Evolutionary conservation across 2,113 vertebrate species (phyloP), one percentile per base, ranked within the genome.

Genomic region (Gadus chalcogrammus): DNA sequence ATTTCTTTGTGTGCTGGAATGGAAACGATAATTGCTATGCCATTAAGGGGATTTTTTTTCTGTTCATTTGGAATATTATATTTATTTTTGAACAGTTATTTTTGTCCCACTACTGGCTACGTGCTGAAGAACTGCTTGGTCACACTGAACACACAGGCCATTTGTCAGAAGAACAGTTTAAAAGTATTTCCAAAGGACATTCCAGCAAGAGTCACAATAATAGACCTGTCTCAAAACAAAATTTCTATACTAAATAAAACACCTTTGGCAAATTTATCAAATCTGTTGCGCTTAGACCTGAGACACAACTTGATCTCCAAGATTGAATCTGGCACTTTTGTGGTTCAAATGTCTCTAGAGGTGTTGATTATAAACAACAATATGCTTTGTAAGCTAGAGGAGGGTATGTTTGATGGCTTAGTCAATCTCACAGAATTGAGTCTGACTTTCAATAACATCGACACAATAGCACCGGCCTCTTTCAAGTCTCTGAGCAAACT

Each of bases 181-280:
- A n/a, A 0, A 0, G 3, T 22, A 1, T 74, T 91, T 60, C 90
- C 91, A 17, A 1, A 0, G 3, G 72, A 89, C 0, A 0, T 56
- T 17, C 53, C 90, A 12, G 20, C 63, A 2, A 78, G 62, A 0
- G 79, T 86, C 12, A 38, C 12, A 4, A 53, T 22, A 5, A 63
- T 90, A 0, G 80, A 91, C 64, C 76, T 93, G 53, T 77, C 64
- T n/a, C 0, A 0, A 5, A 93, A 92, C 73, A 65, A 5, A 1
- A 87, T 92, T 3, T 20, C 67, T 13, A 72, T n/a, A 58, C 67
- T 93, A 31, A 12, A 72, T 12, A 1, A 0, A 0, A 24, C 1
- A 0, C 80, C 89, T 73, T 91, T 93, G 27, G 65, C 58, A 24
- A 0, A 78, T 15, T 5, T 89, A 0, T 0, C 15, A 0, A 1